Evolutionary conservation across 1,140 invertebrate genomes (phyloP), one percentile per base, ranked within the genome.

Genomic region (Drosophila sucinea): DNA sequence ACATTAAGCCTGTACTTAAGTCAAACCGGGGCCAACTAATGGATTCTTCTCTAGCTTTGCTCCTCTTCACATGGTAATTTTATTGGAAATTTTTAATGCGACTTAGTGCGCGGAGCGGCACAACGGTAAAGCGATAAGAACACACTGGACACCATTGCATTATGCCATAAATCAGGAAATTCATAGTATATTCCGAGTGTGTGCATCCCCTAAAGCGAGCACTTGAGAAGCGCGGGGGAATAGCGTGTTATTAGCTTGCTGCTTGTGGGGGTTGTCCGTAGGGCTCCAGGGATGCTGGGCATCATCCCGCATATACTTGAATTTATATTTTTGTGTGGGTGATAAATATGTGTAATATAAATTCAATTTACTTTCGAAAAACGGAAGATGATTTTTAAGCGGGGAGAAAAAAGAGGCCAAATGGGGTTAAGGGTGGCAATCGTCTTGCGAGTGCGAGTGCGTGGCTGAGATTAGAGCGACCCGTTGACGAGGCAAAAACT

Each of bases 1-100:
- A 70, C 76, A 75, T 78, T 78, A 71, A 71, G 67, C 72, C 76
- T 71, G 76, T 64, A 78, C 76, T 78, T 78, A 78, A 77, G 75
- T 69, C 62, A 58, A 47, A 58, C 35, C 40, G 60, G 4, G 60
- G 60, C 35, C 60, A 74, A 70, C 62, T 77, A 77, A 77, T 77
- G 71, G 75, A 77, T 51, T 51, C 44, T 73, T 69, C 56, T 66
- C 55, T 23, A 60, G 67, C 61, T 60, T 60, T 68, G 17, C n/a
- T 63, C 17, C 30, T 54, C 62, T 55, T 33, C 58, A 38, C 40
- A 63, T 70, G 60, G 60, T 57, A 70, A 70, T 70, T 55, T 70
- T 54, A 70, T 70, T 70, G 61, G 58, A 61, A 44, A 41, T 62
- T 44, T 62, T 27, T 62, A 56, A 63, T 54, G 47, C 44, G 47